Conservation (phyloP, 2,888 invertebrate species). For the Lycophotia porphyrea region DNA sequence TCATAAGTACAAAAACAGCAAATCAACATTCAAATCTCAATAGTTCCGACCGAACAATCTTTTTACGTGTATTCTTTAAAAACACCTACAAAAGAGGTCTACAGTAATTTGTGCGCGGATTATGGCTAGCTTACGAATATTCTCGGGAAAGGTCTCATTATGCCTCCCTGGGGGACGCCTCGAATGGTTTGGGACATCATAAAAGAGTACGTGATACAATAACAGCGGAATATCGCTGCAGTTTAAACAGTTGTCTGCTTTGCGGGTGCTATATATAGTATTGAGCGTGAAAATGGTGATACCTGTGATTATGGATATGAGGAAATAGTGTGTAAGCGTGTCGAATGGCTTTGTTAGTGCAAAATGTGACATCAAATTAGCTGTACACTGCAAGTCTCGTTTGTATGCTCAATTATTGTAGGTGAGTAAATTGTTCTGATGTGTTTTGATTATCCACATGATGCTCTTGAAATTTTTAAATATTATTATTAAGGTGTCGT, state of each 20-base stretch:
- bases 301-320: constrained; percentile 5
- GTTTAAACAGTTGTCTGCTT: constrained; percentile 41
- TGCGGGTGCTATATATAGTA: constrained; percentile 14
- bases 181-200: constrained; percentile 62
- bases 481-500: no score
- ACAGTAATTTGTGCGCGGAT: constrained; percentile 53
- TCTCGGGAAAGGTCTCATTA: constrained; percentile 61
- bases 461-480: not conserved
- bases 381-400: not conserved
- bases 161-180: constrained; percentile 43
- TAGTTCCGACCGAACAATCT: constrained; percentile 35
- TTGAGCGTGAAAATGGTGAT: constrained; percentile 28
- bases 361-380: not conserved
- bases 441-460: not conserved
- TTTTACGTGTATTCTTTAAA: constrained; percentile 45
- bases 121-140: constrained; percentile 60
- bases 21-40: constrained; percentile 51
- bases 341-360: not conserved
- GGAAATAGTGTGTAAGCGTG: constrained; percentile 6
- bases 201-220: constrained; percentile 64
- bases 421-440: not conserved
- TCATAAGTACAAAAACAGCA: constrained; percentile 7
- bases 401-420: not conserved
- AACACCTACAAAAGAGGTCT: constrained; percentile 43
- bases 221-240: constrained; percentile 44